Conservation (phyloP, 35 echinoderm and acorn worm genomes). For the Ophioderma brevispina region DNA sequence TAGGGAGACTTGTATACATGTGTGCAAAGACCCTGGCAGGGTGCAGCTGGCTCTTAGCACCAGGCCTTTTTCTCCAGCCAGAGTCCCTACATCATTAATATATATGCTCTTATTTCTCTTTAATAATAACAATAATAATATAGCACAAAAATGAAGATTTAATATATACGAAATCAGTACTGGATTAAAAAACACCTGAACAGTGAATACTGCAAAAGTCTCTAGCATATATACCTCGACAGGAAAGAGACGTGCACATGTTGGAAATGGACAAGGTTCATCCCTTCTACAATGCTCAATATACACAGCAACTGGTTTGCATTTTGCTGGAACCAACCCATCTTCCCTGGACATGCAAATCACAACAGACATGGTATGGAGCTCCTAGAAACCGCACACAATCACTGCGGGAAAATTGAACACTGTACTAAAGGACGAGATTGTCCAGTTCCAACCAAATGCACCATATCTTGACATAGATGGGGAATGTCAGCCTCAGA, state of each 20-base stretch:
- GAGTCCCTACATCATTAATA: neutral
- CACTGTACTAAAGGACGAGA: too few relatives aligned
- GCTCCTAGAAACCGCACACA: too few relatives aligned
- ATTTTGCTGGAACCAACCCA: too few relatives aligned
- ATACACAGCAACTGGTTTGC: too few relatives aligned
- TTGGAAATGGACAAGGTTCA: too few relatives aligned
- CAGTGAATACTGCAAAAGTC: constrained; percentile 44
- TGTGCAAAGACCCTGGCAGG: neutral
- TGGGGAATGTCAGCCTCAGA: neutral
- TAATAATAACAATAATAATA: constrained; percentile 18
- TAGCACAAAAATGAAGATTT: constrained; percentile 21
- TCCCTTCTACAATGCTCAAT: too few relatives aligned
- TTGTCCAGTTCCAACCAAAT: too few relatives aligned
- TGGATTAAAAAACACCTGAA: constrained; percentile 61
- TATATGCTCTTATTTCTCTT: constrained; percentile 39
- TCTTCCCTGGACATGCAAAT: too few relatives aligned
- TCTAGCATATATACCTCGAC: constrained; percentile 18
- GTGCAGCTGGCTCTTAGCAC: neutral
- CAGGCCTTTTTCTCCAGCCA: neutral
- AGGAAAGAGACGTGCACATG: too few relatives aligned
- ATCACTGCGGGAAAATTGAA: too few relatives aligned
- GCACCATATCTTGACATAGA: neutral
- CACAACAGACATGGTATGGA: too few relatives aligned
- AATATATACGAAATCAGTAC: constrained; percentile 37
- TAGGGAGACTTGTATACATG: constrained; percentile 29